phyloP scores from a whole-genome alignment of 1,140 invertebrate genomes.

The Bemisia tabaci region DNA sequence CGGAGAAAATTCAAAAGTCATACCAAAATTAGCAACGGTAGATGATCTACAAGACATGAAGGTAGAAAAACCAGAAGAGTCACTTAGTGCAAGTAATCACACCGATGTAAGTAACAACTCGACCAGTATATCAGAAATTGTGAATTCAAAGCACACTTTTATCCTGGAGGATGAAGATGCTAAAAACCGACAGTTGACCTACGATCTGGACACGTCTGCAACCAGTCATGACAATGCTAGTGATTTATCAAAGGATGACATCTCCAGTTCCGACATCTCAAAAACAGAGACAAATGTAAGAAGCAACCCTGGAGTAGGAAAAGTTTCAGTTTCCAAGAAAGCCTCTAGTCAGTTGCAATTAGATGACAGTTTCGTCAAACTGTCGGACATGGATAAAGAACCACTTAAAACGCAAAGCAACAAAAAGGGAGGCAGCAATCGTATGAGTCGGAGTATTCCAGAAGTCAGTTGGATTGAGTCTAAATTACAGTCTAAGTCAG shows the following conservation, averaged over 20 bases:
- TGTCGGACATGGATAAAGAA: constrained; percentile 42
- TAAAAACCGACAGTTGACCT: neutral
- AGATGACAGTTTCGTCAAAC: constrained; percentile 33
- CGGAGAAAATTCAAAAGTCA: neutral
- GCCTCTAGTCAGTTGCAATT: neutral
- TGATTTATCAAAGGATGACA: neutral
- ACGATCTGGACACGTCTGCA: neutral
- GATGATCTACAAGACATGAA: neutral
- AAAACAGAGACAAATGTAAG: neutral
- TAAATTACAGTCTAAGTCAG: constrained; percentile 30
- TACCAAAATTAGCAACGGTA: neutral
- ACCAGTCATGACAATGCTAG: neutral
- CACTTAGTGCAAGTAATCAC: neutral
- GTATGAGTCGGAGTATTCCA: constrained; percentile 37
- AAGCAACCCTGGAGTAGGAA: neutral
- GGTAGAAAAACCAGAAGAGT: neutral
- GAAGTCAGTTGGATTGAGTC: constrained; percentile 48
- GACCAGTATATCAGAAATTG: neutral
- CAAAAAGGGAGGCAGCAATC: constrained; percentile 19
- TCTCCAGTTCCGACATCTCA: neutral
- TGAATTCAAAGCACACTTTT: neutral
- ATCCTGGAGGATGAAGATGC: neutral
- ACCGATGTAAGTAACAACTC: neutral
- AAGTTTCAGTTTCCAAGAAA: neutral
- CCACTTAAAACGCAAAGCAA: neutral